A percentile compares a stretch with the other conserved stretches of the same genome.
Evolutionary conservation across 2,113 vertebrate species (phyloP).

Genomic region (Pangasianodon hypophthalmus): DNA sequence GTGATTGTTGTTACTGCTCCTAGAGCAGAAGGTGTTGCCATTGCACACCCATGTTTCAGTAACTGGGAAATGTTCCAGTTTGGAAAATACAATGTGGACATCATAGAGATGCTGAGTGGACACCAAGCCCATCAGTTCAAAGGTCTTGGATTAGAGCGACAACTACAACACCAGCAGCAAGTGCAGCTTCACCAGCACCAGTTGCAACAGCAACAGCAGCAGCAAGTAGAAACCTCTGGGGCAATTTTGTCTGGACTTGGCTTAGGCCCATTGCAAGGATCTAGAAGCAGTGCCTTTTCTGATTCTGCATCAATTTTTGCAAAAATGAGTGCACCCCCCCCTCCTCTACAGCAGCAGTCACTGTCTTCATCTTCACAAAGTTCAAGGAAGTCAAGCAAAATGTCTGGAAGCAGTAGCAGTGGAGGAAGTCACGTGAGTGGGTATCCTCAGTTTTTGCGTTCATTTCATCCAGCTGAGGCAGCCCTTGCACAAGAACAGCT

Average conservation of each 20-base stretch:
- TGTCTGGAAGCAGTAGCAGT: conserved; percentile 70
- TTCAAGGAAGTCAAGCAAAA: conserved; percentile 81
- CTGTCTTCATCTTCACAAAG: conserved; percentile 77
- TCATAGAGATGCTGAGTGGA: conserved; percentile 85
- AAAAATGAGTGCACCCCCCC: conserved; percentile 82
- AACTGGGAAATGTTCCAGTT: conserved; percentile 85
- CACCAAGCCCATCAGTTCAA: conserved; percentile 82
- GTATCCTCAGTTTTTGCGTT: conserved; percentile 81
- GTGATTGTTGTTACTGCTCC: conserved; percentile 67
- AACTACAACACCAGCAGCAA: conserved; percentile 81
- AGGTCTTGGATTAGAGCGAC: conserved; percentile 81
- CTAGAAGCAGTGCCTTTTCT: conserved; percentile 81
- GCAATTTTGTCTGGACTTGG: conserved; percentile 81
- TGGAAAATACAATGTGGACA: conserved; percentile 85
- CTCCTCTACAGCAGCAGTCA: conserved; percentile 78
- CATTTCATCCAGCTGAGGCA: conserved; percentile 79
- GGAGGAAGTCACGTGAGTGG: conserved; percentile 75
- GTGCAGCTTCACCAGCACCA: conserved; percentile 81
- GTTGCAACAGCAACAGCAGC: conserved; percentile 80
- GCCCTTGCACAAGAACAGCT: conserved; percentile 79
- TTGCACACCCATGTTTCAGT: conserved; percentile 75
- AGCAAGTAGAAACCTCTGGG: conserved; percentile 79
- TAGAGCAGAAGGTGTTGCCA: conserved; percentile 72
- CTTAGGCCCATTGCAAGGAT: conserved; percentile 78
- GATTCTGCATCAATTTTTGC: conserved; percentile 81